Evolutionary conservation across 2,113 vertebrate genomes (phyloP).

Genomic region (Panthera tigris): DNA sequence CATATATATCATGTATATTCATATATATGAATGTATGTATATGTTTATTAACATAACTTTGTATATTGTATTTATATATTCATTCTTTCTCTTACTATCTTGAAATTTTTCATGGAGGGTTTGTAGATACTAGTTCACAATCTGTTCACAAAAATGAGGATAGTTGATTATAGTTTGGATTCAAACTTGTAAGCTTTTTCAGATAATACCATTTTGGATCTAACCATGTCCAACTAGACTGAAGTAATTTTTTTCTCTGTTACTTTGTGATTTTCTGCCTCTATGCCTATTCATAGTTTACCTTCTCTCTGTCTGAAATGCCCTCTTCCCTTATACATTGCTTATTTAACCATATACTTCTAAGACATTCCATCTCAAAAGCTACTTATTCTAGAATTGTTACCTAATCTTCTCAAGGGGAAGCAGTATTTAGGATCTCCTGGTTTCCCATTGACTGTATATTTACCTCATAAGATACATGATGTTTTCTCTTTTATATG

Average conservation of each 20-base stretch:
- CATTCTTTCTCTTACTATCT: not conserved
- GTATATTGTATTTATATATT: not conserved
- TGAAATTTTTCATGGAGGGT: not conserved
- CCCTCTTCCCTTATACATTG: not conserved
- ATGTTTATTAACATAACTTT: not conserved
- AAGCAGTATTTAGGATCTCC: not conserved
- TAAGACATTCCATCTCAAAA: not conserved
- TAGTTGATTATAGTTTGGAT: not conserved
- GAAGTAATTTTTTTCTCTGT: not conserved
- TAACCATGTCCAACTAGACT: not conserved
- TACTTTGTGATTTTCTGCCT: not conserved
- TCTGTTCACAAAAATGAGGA: not conserved
- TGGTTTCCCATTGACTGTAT: not conserved
- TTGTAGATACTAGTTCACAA: not conserved
- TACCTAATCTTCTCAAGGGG: not conserved
- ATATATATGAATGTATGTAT: not conserved
- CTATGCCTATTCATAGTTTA: not conserved
- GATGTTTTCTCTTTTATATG: not conserved
- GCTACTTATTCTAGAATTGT: not conserved
- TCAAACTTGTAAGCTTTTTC: not conserved
- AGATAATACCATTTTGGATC: not conserved
- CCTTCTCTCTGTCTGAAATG: not conserved
- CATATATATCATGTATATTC: not conserved
- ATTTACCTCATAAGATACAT: not conserved
- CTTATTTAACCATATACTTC: not conserved